Percentiles rank a stretch among this genome's conserved stretches.
Evolutionary conservation across 2,888 invertebrate genomes (phyloP).

Genomic region (Periphyllus acericola): DNA sequence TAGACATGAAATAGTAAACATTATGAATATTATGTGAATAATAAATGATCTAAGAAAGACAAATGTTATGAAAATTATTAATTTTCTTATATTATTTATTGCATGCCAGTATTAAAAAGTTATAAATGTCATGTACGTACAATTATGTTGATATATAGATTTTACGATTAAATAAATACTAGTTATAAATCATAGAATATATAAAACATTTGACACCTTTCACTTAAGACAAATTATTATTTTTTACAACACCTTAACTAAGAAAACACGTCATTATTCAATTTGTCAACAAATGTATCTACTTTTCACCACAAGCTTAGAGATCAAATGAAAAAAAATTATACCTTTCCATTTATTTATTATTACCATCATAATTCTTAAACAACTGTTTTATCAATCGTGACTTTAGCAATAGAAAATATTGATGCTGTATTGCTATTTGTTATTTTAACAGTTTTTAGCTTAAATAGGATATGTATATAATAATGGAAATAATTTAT

Average conservation of each 20-base stretch:
- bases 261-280: not conserved
- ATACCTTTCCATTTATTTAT: not conserved
- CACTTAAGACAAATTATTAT: not conserved
- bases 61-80: not conserved
- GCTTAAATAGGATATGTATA: not conserved
- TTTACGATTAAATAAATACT: not conserved
- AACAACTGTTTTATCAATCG: not conserved
- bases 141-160: not conserved
- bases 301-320: not conserved
- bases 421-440: not conserved
- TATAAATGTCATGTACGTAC: not conserved
- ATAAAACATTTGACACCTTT: not conserved
- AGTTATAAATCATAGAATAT: constrained; percentile 13
- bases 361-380: not conserved
- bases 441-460: not conserved
- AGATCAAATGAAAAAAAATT: not conserved
- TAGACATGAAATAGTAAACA: no score
- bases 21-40: no score
- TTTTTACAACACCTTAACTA: not conserved
- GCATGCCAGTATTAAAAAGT: not conserved
- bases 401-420: not conserved
- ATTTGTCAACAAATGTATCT: not conserved
- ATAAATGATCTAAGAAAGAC: no score
- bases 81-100: not conserved
- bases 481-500: not conserved